Evolutionary conservation across 2,113 vertebrate species (phyloP), one percentile per base, ranked within the genome.

Genomic region (Sander vitreus): DNA sequence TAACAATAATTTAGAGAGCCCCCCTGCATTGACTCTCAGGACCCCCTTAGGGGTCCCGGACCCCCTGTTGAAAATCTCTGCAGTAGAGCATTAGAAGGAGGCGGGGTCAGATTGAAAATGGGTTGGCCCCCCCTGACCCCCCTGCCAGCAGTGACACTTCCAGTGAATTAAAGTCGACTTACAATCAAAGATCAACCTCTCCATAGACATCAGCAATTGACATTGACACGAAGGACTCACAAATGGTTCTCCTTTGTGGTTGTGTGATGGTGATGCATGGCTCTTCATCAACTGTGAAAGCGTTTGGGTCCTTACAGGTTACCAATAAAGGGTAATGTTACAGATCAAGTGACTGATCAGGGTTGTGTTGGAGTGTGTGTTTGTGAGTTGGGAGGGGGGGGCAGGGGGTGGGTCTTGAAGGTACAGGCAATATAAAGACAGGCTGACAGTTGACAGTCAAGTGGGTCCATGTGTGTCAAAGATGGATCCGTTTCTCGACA

Each of bases 291-390:
- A 23, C 75, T 60, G 80, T 81, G 67, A 81, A 68, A 84, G 76
- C 66, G 86, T 78, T 78, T 80, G 59, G 77, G 48, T 81, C 85
- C 76, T 77, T 50, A 64, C 71, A 81, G 79, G 75, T 83, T 39
- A 72, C 71, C 57, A 74, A 73, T 69, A 85, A 87, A 76, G 86
- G 89, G 60, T 94, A 76, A 75, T 72, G 91, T 95, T 95, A 94
- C 93, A 89, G 91, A 92, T 94, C 94, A 76, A 58, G 85, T 95
- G 86, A 82, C 93, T 65, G 51, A 66, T 67, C 36, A 5, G 43
- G 59, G 59, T 16, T 76, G 72, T 79, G 53, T 19, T 47, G 23
- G 45, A 36, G 59, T 64, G 21, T 81, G 54, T 25, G 51, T 43
- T 11, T 71, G 53, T 58, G 9, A 78, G 78, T 36, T 33, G 30